Percentiles rank a stretch among this genome's conserved stretches.
Evolutionary conservation across 2,113 vertebrate genomes (phyloP).

Genomic region (Anhinga rufa): DNA sequence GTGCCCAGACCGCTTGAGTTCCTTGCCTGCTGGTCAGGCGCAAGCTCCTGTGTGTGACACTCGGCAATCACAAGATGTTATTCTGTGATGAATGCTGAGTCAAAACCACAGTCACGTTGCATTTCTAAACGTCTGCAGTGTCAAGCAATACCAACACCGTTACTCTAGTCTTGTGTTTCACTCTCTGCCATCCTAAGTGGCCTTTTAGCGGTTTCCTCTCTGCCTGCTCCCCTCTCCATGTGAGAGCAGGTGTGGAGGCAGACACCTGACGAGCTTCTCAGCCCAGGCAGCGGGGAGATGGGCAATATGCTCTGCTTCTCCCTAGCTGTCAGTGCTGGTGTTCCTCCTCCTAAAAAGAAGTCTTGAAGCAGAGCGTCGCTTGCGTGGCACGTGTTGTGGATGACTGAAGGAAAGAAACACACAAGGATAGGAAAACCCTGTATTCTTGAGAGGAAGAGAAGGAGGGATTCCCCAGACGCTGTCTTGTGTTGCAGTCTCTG

Average conservation of each 20-base stretch:
- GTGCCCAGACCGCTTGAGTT: background rate
- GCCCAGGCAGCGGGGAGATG: fast-evolving
- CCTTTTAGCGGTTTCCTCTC: background rate
- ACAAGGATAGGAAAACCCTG: fast-evolving
- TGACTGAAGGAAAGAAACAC: background rate
- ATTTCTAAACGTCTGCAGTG: fast-evolving
- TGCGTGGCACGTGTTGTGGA: fast-evolving
- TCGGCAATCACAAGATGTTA: fast-evolving
- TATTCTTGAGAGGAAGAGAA: background rate
- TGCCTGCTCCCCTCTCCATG: fast-evolving
- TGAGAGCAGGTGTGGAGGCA: background rate
- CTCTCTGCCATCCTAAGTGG: background rate
- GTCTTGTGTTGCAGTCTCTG: background rate
- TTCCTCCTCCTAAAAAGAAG: background rate
- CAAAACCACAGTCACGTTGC: fast-evolving
- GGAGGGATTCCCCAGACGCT: background rate
- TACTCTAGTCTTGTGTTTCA: fast-evolving
- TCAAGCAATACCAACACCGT: fast-evolving
- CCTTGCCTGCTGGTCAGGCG: background rate
- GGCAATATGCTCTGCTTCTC: background rate
- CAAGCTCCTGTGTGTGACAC: fast-evolving
- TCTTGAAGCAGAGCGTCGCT: background rate
- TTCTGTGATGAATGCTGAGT: background rate
- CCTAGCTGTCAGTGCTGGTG: background rate
- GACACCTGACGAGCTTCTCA: background rate